Percentiles rank a stretch among this genome's conserved stretches.
These are phyloP conservation scores for Drosophila triauraria DNA, from an alignment of 1,140 invertebrate species.

Conservation along the genomic window DNA sequence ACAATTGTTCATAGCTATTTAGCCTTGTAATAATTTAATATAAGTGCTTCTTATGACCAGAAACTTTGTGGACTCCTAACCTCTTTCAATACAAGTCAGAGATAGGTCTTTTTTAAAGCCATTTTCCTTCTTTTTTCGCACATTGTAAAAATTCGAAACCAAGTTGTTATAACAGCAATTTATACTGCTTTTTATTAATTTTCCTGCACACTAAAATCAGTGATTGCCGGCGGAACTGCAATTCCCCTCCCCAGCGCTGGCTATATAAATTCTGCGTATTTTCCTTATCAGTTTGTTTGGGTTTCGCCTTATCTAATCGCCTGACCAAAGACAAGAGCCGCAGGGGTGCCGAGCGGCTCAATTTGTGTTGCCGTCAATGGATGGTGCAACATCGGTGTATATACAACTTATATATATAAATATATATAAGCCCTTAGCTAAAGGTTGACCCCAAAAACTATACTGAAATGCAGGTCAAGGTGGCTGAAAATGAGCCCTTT, in stretches of 20 bases:
- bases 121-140: background rate
- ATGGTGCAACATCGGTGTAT: conserved; percentile 24
- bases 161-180: background rate
- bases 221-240: conserved; percentile 10
- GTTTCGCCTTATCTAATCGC: conserved; percentile 62
- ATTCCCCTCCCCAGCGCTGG: background rate
- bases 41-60: background rate
- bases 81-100: background rate
- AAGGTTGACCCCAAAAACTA: conserved; percentile 14
- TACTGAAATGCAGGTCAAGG: conserved; percentile 40
- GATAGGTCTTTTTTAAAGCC: background rate
- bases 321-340: conserved; percentile 16
- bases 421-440: conserved; percentile 4
- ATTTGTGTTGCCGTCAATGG: conserved; percentile 46
- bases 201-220: background rate
- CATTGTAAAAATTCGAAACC: background rate
- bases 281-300: conserved; percentile 74
- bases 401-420: background rate
- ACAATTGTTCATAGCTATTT: background rate
- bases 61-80: background rate
- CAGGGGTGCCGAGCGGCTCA: conserved; percentile 31
- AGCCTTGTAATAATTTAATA: too few relatives aligned
- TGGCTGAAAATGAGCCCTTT: background rate
- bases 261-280: conserved; percentile 64
- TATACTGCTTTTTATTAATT: background rate